Evolutionary conservation across 2,797 vertebrate genomes (phyloP).

Genomic region (Lepus oiostolus): DNA sequence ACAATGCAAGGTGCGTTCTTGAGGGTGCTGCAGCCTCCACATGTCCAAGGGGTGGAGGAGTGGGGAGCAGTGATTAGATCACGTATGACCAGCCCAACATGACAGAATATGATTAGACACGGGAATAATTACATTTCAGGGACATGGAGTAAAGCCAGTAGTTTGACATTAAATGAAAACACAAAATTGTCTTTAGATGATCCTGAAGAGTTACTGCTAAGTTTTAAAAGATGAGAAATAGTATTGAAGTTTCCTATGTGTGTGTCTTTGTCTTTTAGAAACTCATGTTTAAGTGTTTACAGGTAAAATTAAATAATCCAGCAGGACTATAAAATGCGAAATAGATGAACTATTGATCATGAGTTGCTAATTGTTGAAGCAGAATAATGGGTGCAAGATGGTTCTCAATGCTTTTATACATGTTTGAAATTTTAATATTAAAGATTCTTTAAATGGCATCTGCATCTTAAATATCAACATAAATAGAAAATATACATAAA

Average conservation of each 20-base stretch:
- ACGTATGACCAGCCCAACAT: accelerated
- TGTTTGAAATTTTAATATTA: background rate
- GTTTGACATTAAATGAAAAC: background rate
- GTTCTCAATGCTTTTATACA: background rate
- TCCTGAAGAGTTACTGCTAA: background rate
- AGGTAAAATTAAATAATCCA: background rate
- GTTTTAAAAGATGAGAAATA: constrained; percentile 42
- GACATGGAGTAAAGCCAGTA: background rate
- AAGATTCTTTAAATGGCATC: background rate
- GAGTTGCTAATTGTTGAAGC: background rate
- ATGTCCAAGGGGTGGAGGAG: background rate
- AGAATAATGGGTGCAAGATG: accelerated
- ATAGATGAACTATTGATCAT: background rate
- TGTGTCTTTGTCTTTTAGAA: background rate
- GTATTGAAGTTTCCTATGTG: background rate
- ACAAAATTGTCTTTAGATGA: background rate
- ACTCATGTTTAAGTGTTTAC: background rate
- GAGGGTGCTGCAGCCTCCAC: background rate
- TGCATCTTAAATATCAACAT: background rate
- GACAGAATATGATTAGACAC: background rate
- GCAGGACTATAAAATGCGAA: background rate
- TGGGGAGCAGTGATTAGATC: background rate
- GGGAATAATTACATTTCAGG: background rate
- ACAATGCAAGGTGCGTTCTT: background rate
- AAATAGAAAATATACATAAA: background rate